Conservation (phyloP, 2,888 invertebrate genomes). For the Spilarctia lutea region DNA sequence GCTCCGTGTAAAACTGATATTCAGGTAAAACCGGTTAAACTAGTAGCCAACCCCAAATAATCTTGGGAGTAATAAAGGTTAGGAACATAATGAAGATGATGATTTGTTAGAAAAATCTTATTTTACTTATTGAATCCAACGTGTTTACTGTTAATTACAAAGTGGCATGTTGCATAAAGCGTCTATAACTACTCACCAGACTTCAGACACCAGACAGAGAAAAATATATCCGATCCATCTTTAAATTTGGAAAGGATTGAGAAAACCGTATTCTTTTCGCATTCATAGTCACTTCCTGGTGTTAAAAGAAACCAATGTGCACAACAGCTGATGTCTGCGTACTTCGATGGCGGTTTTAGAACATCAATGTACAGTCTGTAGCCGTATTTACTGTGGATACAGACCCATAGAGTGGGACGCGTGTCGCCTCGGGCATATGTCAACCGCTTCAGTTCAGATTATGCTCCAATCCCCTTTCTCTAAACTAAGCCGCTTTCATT, state of each 20-base stretch:
- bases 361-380: conserved; percentile 45
- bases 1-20: too few species aligned
- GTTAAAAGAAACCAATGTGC: background rate
- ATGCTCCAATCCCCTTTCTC: conserved; percentile 82
- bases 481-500: conserved; percentile 82
- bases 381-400: conserved; percentile 62
- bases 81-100: too few species aligned
- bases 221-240: background rate
- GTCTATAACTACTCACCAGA: background rate
- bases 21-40: too few species aligned
- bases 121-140: background rate
- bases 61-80: too few species aligned
- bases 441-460: conserved; percentile 81
- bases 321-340: conserved; percentile 17
- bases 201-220: background rate
- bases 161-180: background rate
- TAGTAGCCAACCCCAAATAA: too few species aligned
- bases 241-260: background rate
- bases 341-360: conserved; percentile 42
- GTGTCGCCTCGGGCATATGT: conserved; percentile 74
- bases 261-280: background rate
- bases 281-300: background rate
- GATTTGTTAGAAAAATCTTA: background rate
- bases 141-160: background rate
- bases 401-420: conserved; percentile 38